phyloP scores from a whole-genome alignment of 2,113 vertebrate species.

The Polyodon spathula region DNA sequence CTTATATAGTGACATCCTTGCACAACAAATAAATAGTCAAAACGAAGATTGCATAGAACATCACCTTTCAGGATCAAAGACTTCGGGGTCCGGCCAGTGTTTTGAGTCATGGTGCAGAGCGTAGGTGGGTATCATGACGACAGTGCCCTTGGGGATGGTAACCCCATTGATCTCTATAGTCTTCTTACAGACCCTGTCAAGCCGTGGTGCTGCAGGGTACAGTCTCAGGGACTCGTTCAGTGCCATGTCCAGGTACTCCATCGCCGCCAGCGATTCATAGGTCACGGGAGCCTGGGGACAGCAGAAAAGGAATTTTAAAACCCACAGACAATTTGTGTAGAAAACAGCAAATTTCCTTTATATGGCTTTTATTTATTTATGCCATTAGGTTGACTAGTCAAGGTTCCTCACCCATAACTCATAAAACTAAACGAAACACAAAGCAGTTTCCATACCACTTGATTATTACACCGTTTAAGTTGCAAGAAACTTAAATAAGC shows the following conservation, averaged over 20 bases:
- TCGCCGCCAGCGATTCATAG: conserved; percentile 51
- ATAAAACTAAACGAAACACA: no score
- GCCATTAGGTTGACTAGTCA: no score
- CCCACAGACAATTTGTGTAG: background rate
- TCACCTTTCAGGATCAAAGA: conserved; percentile 66
- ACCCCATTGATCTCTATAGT: conserved; percentile 57
- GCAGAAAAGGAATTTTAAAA: background rate
- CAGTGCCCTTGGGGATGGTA: conserved; percentile 53
- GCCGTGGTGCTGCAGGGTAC: conserved; percentile 35
- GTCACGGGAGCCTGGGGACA: conserved; percentile 36
- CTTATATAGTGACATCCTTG: conserved; percentile 21
- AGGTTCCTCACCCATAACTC: no score
- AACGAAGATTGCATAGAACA: fast-evolving
- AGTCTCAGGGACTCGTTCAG: conserved; percentile 63
- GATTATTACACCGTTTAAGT: no score
- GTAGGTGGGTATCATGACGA: conserved; percentile 44
- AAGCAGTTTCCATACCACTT: no score
- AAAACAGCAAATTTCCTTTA: no score
- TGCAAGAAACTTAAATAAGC: no score
- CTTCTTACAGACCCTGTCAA: conserved; percentile 69
- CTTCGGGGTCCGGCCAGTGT: conserved; percentile 55
- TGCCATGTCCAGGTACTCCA: conserved; percentile 74
- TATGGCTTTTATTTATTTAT: no score
- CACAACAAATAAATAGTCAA: background rate
- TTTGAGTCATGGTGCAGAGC: conserved; percentile 39